Percentiles rank a stretch among this genome's conserved stretches.
phyloP scores from a whole-genome alignment of 2,888 invertebrate species.

The Leptodirus hochenwartii region DNA sequence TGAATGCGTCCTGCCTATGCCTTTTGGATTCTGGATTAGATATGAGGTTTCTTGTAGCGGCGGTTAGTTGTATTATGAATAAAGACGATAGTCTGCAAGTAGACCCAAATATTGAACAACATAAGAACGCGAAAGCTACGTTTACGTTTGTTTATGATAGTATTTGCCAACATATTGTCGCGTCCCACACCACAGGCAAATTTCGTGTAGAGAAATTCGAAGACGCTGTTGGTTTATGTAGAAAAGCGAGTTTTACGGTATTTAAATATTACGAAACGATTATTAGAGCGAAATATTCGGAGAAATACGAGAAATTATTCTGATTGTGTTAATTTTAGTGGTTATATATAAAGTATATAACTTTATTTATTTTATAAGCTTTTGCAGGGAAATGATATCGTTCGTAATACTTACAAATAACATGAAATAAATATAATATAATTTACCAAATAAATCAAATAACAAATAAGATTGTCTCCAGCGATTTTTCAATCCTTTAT shows the following conservation, averaged over 20 bases:
- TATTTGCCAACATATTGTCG: constrained; percentile 33
- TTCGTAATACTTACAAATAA: no score
- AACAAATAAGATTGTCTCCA: no score
- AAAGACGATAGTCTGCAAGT: constrained; percentile 31
- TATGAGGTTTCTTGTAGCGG: constrained; percentile 66
- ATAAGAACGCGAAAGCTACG: constrained; percentile 36
- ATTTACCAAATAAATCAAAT: no score
- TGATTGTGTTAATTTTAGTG: not conserved
- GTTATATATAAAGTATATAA: no score
- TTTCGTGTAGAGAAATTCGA: constrained; percentile 48
- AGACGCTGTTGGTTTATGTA: constrained; percentile 44
- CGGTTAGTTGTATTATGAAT: constrained; percentile 54
- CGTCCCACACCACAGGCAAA: constrained; percentile 50
- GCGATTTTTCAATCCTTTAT: no score
- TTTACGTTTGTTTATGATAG: constrained; percentile 65
- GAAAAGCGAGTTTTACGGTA: constrained; percentile 43
- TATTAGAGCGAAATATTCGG: constrained; percentile 28
- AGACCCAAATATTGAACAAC: constrained; percentile 20
- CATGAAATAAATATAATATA: no score
- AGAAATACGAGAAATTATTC: no score
- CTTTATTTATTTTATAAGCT: no score
- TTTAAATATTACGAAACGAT: constrained; percentile 56
- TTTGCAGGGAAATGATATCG: no score
- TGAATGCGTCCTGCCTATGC: constrained; percentile 72
- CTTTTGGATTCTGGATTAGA: constrained; percentile 68